These are phyloP conservation scores for Danio tinwini DNA, from an alignment of 2,797 vertebrate species.

Conservation along the genomic window DNA sequence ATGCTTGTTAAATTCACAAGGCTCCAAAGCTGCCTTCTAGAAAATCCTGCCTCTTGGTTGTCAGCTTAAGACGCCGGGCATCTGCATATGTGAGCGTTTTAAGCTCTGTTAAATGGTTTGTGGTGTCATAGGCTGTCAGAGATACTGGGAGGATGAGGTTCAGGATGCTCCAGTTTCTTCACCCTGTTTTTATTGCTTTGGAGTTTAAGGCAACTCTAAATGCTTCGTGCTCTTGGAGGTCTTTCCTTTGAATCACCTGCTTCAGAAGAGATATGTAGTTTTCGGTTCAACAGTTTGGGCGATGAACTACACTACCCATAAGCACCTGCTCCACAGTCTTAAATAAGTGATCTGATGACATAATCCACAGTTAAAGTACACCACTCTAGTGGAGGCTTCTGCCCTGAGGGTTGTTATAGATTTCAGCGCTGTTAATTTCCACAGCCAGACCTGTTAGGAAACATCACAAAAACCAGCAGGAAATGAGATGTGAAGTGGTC, in stretches of 20 bases:
- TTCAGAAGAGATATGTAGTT: constrained; percentile 2
- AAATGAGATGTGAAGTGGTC: constrained; percentile 86
- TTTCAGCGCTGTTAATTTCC: constrained; percentile 79
- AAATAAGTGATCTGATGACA: constrained; percentile 43
- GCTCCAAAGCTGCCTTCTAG: constrained; percentile 80
- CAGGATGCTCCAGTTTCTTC: constrained; percentile 48
- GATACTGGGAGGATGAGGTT: constrained; percentile 57
- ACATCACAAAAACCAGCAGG: constrained; percentile 76
- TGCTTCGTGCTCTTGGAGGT: background rate
- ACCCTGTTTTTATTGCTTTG: constrained; percentile 36
- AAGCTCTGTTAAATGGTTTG: constrained; percentile 86
- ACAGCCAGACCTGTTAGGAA: constrained; percentile 77
- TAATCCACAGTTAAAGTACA: constrained; percentile 47
- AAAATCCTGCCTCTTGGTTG: constrained; percentile 80
- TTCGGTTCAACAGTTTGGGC: constrained; percentile 1
- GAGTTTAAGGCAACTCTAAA: constrained; percentile 28
- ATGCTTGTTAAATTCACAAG: constrained; percentile 86
- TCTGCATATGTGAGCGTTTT: constrained; percentile 83
- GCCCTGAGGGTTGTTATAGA: constrained; percentile 69
- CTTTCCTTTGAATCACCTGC: constrained; percentile 42
- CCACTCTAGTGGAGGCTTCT: constrained; percentile 38
- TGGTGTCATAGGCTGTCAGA: constrained; percentile 80
- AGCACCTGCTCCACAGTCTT: constrained; percentile 25
- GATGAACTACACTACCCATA: constrained; percentile 6
- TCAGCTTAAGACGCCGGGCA: constrained; percentile 79